Evolutionary conservation across 2,888 invertebrate genomes (phyloP).

Genomic region (Agapostemon virescens): DNA sequence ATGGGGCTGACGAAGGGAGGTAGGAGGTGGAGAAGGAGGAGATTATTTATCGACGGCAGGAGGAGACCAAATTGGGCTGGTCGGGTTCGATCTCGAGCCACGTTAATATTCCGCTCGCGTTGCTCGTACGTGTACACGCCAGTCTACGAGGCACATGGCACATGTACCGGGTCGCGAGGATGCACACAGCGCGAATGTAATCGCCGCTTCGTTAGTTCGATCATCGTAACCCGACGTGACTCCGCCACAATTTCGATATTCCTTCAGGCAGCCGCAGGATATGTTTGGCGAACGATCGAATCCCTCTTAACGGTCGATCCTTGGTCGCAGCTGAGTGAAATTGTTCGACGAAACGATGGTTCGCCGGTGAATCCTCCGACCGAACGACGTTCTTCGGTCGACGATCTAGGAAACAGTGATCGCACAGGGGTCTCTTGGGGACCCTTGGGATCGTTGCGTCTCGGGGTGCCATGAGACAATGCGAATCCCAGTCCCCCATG

Average conservation of each 20-base stretch:
- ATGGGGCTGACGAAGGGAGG: background rate
- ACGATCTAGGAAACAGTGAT: background rate
- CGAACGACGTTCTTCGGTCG: background rate
- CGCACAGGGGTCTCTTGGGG: background rate
- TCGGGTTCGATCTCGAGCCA: constrained; percentile 47
- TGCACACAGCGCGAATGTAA: constrained; percentile 41
- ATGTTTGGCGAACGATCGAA: constrained; percentile 10
- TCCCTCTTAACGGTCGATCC: background rate
- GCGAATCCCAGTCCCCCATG: constrained; percentile 34
- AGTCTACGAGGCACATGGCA: background rate
- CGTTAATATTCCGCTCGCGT: constrained; percentile 51
- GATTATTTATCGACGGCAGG: constrained; percentile 11
- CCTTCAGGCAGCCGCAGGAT: constrained; percentile 34
- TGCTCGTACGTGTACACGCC: constrained; percentile 31
- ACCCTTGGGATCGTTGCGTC: background rate
- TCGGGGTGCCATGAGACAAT: constrained; percentile 51
- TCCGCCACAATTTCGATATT: constrained; percentile 35
- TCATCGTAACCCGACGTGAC: constrained; percentile 29
- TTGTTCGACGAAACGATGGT: constrained; percentile 5
- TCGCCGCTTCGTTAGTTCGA: constrained; percentile 41
- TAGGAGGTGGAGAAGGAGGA: background rate
- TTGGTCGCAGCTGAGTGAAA: background rate
- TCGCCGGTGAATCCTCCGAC: background rate
- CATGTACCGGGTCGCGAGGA: constrained; percentile 35
- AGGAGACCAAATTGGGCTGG: constrained; percentile 40